Evolutionary conservation across 1,140 invertebrate genomes (phyloP).

Genomic region (Andricus grossulariae): DNA sequence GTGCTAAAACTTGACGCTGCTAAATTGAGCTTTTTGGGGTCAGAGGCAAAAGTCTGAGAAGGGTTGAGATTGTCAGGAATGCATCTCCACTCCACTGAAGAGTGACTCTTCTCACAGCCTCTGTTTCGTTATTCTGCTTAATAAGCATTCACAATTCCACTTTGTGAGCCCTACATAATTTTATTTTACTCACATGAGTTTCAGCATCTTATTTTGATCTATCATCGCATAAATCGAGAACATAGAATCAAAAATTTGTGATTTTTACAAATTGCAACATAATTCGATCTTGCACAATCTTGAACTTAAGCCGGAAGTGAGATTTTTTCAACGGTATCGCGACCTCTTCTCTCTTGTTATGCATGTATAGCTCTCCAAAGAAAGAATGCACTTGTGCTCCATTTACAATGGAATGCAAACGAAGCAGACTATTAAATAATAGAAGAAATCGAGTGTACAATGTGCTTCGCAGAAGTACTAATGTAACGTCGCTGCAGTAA

Average conservation of each 20-base stretch:
- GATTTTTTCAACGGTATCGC: background rate
- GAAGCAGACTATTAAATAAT: conserved; percentile 53
- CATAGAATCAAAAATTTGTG: background rate
- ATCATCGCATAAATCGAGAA: too few relatives aligned
- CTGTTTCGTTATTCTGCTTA: too few relatives aligned
- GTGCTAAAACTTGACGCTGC: too few relatives aligned
- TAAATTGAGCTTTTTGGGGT: too few relatives aligned
- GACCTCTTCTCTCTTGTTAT: background rate
- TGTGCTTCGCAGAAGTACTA: conserved; percentile 39
- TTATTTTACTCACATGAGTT: too few relatives aligned
- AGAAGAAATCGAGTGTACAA: conserved; percentile 49
- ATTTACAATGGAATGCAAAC: conserved; percentile 51
- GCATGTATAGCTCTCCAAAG: background rate
- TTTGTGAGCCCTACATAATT: too few relatives aligned
- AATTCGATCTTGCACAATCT: background rate
- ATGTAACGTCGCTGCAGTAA: conserved; percentile 43
- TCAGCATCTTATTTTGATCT: too few relatives aligned
- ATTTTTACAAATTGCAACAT: background rate
- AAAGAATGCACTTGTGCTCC: conserved; percentile 6
- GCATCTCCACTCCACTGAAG: too few relatives aligned
- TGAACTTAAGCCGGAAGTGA: background rate
- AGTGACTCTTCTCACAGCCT: too few relatives aligned
- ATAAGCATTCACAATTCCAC: too few relatives aligned
- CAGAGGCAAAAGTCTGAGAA: too few relatives aligned
- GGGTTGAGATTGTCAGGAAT: too few relatives aligned